Evolutionary conservation across 2,113 vertebrate species (phyloP).

Genomic region (Nestor notabilis): DNA sequence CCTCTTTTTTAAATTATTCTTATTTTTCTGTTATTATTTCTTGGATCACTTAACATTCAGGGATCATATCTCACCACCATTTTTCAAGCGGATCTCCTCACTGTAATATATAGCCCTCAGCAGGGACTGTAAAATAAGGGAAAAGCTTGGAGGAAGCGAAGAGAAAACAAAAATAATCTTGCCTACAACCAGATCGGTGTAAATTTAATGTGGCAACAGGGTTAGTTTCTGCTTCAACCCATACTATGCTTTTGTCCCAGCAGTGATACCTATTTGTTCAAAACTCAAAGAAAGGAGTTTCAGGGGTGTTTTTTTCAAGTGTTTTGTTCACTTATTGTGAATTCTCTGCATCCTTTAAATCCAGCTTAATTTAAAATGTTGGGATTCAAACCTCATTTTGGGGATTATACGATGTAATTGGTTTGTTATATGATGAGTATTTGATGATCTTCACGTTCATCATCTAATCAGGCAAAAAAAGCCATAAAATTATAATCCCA

Average conservation of each 20-base stretch:
- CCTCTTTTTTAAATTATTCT: no score
- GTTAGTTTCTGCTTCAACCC: neutral
- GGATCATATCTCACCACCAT: neutral
- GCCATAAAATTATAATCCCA: slow-evolving; percentile 65
- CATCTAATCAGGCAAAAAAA: slow-evolving; percentile 60
- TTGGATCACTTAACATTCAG: neutral
- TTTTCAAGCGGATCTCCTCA: neutral
- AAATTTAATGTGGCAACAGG: neutral
- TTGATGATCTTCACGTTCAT: slow-evolving; percentile 64
- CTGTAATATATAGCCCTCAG: neutral
- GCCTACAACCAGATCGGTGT: neutral
- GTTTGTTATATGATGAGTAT: slow-evolving; percentile 66
- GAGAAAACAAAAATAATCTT: neutral
- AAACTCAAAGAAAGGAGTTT: neutral
- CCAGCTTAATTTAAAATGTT: slow-evolving; percentile 31
- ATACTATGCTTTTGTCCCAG: neutral
- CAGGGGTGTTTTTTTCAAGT: neutral
- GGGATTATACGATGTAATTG: slow-evolving; percentile 61
- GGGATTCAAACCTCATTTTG: slow-evolving; percentile 56
- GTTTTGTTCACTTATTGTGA: neutral
- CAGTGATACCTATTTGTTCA: neutral
- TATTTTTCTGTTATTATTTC: neutral
- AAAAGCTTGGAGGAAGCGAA: neutral
- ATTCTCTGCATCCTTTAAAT: slow-evolving; percentile 8
- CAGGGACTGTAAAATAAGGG: neutral